Evolutionary conservation across 92 coral and sea anemone genomes (phyloP).

Genomic region (Heliopora coerulea): DNA sequence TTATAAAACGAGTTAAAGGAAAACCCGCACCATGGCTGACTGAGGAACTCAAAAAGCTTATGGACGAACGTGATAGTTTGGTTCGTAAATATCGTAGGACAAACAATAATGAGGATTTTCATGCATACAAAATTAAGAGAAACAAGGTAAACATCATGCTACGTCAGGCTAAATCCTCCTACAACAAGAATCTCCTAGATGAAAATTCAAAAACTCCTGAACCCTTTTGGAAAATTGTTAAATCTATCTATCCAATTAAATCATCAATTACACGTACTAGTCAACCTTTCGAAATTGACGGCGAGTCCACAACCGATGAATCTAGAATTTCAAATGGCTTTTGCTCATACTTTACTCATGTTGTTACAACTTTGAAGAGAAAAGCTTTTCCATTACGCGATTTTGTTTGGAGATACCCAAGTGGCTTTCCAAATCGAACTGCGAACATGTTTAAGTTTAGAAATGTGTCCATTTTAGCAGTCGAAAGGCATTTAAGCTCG

Average conservation of each 20-base stretch:
- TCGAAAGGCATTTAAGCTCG: slow-evolving; percentile 4
- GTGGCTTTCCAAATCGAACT: neutral
- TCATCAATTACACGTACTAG: slow-evolving; percentile 4
- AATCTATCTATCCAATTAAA: slow-evolving; percentile 27
- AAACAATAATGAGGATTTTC: slow-evolving; percentile 26
- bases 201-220: slow-evolving; percentile 31
- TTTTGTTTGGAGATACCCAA: slow-evolving; percentile 22
- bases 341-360: slow-evolving; percentile 5
- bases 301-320: slow-evolving; percentile 17
- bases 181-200: slow-evolving; percentile 16
- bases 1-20: no score
- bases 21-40: no score
- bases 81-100: slow-evolving; percentile 34
- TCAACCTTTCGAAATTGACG: slow-evolving; percentile 24
- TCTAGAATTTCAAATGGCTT: slow-evolving; percentile 16
- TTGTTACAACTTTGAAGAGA: slow-evolving; percentile 16
- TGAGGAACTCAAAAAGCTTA: no score
- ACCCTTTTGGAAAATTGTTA: slow-evolving; percentile 17
- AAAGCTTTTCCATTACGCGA: slow-evolving; percentile 11
- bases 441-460: slow-evolving; percentile 18
- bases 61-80: no score
- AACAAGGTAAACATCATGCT: slow-evolving; percentile 11
- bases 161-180: slow-evolving; percentile 22
- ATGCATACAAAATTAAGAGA: slow-evolving; percentile 20
- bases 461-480: slow-evolving; percentile 15